Base-by-base conservation (phyloP, 1,140 invertebrate species). In the Apis cerana region DNA sequence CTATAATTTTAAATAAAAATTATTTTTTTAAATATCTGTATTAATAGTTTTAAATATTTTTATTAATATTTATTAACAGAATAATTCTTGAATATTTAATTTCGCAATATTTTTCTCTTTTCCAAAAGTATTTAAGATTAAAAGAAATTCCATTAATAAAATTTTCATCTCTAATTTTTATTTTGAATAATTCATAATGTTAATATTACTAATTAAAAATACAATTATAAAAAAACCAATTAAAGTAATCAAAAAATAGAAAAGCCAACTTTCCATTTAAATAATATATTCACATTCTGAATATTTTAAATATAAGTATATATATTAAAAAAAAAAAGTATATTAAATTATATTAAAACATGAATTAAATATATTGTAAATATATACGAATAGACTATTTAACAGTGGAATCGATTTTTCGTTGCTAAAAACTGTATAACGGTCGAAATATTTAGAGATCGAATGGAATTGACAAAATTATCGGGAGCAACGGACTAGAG, bases 381-480 rank as follows among this genome's bases (percentile, higher is more conserved):
- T 54, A 50, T 43, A 17, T 50, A 52, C 48, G 23, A 0, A 7
- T 1, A 7, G 52, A 33, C 19, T 58, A 80, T 15, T 62, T 65
- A 54, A 10, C 27, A 21, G 7, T 10, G 23, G 70, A 65, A 80
- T 80, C 59, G 70, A 80, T 74, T 33, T 64, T 74, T 74, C 50
- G 52, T 17, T 15, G 50, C 9, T 56, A 61, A 50, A 74, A 48
- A 17, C 27, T 19, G 33, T 52, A 7, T 10, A 52, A 17, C 21
- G 17, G 15, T n/a, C 78, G 59, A 62, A 52, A 62, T n/a, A 67
- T 78, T 54, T 52, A 27, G 15, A 19, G 33, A 21, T 52, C 52
- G 71, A 80, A 87, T 75, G 61, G 75, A 86, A 87, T 87, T 86
- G 85, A 83, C 85, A 71, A 80, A 87, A 87, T 87, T 87, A 87